Evolutionary conservation across 2,888 invertebrate species (phyloP).

Genomic region (Diaperis boleti): DNA sequence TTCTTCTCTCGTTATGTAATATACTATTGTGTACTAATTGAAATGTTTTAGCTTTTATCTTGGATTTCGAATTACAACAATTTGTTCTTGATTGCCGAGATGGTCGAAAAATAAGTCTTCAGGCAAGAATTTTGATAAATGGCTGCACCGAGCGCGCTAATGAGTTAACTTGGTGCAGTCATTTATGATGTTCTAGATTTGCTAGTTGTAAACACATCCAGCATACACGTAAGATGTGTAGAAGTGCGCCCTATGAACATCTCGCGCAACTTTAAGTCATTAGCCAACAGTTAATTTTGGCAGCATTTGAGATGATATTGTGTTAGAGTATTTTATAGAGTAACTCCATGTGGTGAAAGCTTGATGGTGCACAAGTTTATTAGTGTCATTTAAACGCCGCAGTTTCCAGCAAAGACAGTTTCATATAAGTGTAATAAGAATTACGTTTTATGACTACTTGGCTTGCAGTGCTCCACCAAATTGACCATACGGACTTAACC

Average conservation of each 20-base stretch:
- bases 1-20: too few relatives aligned
- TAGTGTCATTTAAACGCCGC: slow-evolving; percentile 10
- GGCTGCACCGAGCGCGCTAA: neutral
- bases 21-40: too few relatives aligned
- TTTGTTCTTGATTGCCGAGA: too few relatives aligned
- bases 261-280: slow-evolving; percentile 24
- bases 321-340: slow-evolving; percentile 24
- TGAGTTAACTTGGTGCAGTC: slow-evolving; percentile 11
- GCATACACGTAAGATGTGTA: slow-evolving; percentile 7
- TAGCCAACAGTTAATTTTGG: slow-evolving; percentile 26
- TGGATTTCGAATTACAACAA: too few relatives aligned
- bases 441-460: slow-evolving; percentile 7
- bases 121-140: slow-evolving; percentile 10
- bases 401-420: slow-evolving; percentile 4
- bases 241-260: slow-evolving; percentile 10
- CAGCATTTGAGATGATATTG: slow-evolving; percentile 30
- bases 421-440: slow-evolving; percentile 15
- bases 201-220: slow-evolving; percentile 23
- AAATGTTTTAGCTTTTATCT: too few relatives aligned
- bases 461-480: neutral
- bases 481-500: slow-evolving; percentile 1
- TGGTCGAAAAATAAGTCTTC: neutral
- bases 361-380: slow-evolving; percentile 29
- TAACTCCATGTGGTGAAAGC: slow-evolving; percentile 27
- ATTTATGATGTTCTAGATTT: slow-evolving; percentile 12